Base-by-base conservation (phyloP, 2,797 vertebrate species). In the Gymnoscopelus microlampas region DNA sequence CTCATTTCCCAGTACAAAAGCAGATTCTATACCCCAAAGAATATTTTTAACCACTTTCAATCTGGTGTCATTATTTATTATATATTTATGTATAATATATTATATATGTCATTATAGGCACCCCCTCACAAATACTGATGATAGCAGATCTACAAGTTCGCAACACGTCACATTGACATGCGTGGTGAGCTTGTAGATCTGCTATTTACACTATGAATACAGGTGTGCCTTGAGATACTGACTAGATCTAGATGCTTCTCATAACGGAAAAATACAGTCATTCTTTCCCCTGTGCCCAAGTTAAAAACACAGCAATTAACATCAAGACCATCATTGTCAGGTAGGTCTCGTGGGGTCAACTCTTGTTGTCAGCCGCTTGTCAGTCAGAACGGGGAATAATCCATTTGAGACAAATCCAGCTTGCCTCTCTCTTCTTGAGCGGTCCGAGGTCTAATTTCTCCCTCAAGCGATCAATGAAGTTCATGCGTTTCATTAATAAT, bases 221-320 rank as follows among this genome's bases (percentile, higher is more conserved):
- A 35, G 32, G 32, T 35, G 32, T 35, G 32, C 32, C 32, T 35
- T 5, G 32, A 35, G 32, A 35, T 35, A 35, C 32, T 6, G 32
- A 35, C 10, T 11, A 50, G 50, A 14, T 15, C 50, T 76, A 56
- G 57, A 55, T 64, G 49, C 54, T 14, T 68, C 66, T 66, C 59
- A 71, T 61, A 73, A 80, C 53, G 53, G 53, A 60, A 55, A 62
- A 77, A 53, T 53, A 57, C 59, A 64, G 29, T 67, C 13, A 11
- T 14, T n/a, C 2, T 15, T 51, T 51, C 13, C 64, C 53, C 3
- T 15, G 35, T 13, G 26, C 13, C 53, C 39, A 49, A 4, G 9
- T 26, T 8, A 23, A 49, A 47, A 12, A 29, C 26, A 29, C 39
- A 49, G 14, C 57, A 15, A 5, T 12, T 58, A 66, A 23, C 4